These are phyloP conservation scores for Tridacna gigas DNA, from an alignment of 2,888 invertebrate genomes.

Conservation along the genomic window DNA sequence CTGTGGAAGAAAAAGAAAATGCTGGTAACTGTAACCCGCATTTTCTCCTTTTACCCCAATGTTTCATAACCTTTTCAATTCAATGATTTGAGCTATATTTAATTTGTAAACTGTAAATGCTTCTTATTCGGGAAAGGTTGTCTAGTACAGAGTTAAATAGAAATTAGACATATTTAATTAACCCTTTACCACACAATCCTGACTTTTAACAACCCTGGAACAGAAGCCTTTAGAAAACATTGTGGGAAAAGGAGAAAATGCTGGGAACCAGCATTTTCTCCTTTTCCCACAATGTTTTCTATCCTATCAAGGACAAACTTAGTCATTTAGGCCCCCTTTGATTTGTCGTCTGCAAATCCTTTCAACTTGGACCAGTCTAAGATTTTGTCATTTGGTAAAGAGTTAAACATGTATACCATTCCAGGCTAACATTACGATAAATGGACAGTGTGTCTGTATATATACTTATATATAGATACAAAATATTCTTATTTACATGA, in stretches of 20 bases:
- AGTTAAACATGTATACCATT: neutral
- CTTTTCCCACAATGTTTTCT: slow-evolving; percentile 4
- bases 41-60: too few relatives aligned
- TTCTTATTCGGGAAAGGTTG: neutral
- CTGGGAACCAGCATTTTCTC: neutral
- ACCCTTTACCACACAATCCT: neutral
- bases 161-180: neutral
- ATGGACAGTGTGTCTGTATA: neutral
- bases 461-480: too few relatives aligned
- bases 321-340: too few relatives aligned
- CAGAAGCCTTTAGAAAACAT: slow-evolving; percentile 1
- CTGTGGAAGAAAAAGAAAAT: too few relatives aligned
- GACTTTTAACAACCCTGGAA: neutral
- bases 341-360: neutral
- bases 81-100: neutral
- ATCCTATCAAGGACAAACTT: neutral
- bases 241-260: neutral
- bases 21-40: too few relatives aligned
- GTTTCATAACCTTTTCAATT: neutral
- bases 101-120: neutral
- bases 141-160: too few relatives aligned
- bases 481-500: too few relatives aligned
- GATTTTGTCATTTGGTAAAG: neutral
- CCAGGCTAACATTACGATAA: neutral
- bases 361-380: neutral